Evolutionary conservation across 2,113 vertebrate species (phyloP).

Genomic region (Sminthopsis crassicaudata): DNA sequence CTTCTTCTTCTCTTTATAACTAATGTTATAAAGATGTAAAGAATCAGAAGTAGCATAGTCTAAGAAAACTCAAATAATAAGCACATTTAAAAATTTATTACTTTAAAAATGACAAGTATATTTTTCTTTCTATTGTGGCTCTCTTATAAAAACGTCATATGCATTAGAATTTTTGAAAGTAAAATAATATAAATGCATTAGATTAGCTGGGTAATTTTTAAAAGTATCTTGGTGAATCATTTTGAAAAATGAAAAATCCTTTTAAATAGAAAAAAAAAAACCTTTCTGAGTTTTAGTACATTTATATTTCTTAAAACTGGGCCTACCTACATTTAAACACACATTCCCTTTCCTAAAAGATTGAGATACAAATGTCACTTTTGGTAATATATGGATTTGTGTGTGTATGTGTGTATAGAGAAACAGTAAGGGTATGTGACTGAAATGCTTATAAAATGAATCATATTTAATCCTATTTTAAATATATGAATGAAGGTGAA

Average conservation of each 20-base stretch:
- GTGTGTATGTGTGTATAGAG: neutral
- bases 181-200: neutral
- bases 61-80: neutral
- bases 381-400: neutral
- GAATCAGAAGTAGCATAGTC: neutral
- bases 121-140: neutral
- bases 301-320: neutral
- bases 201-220: neutral
- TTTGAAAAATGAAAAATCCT: neutral
- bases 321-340: neutral
- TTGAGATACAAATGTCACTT: neutral
- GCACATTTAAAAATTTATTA: neutral
- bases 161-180: neutral
- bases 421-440: neutral
- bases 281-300: neutral
- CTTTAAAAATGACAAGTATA: neutral
- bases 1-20: neutral
- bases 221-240: neutral
- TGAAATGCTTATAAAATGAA: neutral
- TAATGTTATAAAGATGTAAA: neutral
- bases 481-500: neutral
- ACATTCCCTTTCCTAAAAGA: neutral
- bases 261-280: neutral
- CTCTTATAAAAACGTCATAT: neutral
- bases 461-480: neutral